phyloP scores from a whole-genome alignment of 2,888 invertebrate species.

The Lycocerus yunnanus region DNA sequence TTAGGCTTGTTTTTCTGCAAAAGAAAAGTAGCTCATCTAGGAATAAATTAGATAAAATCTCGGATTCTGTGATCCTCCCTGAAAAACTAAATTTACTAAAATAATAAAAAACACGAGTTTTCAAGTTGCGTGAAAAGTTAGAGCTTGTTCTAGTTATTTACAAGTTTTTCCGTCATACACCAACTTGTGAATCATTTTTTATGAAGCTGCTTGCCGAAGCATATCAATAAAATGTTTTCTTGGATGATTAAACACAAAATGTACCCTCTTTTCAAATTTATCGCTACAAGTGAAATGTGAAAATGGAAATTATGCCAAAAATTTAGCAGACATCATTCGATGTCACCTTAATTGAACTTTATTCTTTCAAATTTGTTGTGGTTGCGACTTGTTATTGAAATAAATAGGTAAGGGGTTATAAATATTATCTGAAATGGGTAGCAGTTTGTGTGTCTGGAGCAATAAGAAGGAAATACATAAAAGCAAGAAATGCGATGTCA shows the following conservation, averaged over 20 bases:
- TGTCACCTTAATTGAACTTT: not conserved
- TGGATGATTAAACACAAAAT: not conserved
- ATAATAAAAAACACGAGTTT: not conserved
- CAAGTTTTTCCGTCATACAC: not conserved
- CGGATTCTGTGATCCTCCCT: not conserved
- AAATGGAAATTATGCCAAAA: not conserved
- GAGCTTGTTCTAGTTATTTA: not conserved
- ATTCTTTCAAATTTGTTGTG: not conserved
- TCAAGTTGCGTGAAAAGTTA: not conserved
- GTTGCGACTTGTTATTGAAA: not conserved
- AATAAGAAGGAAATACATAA: conserved; percentile 10
- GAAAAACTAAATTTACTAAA: not conserved
- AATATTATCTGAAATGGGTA: conserved; percentile 12
- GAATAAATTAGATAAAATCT: not conserved
- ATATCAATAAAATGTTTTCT: not conserved
- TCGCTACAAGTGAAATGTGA: not conserved
- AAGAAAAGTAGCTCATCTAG: not conserved
- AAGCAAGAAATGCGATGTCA: conserved; percentile 14
- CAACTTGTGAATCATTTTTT: not conserved
- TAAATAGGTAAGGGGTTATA: conserved; percentile 2
- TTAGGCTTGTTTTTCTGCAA: not conserved
- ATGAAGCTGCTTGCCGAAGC: not conserved
- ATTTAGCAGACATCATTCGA: not conserved
- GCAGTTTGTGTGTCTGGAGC: conserved; percentile 9
- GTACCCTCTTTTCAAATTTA: not conserved